These are phyloP conservation scores for Naso thynnoides DNA, from an alignment of 2,797 vertebrate species.

Conservation along the genomic window DNA sequence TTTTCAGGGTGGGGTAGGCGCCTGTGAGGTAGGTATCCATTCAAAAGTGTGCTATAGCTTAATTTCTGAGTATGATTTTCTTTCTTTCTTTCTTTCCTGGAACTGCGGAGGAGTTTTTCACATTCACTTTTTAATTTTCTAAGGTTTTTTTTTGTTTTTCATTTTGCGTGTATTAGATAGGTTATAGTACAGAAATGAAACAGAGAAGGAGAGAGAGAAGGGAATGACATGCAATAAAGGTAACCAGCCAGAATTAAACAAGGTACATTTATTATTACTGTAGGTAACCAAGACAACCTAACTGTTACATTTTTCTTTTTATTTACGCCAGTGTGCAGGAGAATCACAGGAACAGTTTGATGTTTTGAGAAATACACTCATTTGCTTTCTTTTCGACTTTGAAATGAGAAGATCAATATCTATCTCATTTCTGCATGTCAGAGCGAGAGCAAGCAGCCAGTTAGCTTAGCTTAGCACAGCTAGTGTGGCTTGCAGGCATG, in stretches of 20 bases:
- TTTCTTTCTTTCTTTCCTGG: no score
- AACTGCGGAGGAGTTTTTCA: no score
- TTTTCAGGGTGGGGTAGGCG: conserved; percentile 86
- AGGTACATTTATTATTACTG: background rate
- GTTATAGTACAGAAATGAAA: no score
- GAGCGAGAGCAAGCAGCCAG: background rate
- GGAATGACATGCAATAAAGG: background rate
- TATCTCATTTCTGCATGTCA: background rate
- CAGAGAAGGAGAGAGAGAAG: background rate
- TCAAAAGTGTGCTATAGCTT: background rate
- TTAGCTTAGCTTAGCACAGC: background rate
- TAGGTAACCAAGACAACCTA: background rate
- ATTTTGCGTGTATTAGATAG: background rate
- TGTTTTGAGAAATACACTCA: no score
- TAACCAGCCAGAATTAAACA: background rate
- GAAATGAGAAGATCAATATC: background rate
- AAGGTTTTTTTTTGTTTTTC: background rate
- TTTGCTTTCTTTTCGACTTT: no score
- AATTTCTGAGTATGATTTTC: background rate
- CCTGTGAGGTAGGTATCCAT: conserved; percentile 90
- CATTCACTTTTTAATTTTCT: background rate
- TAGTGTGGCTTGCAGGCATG: background rate
- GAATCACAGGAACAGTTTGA: background rate
- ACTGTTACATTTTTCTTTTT: conserved; percentile 9
- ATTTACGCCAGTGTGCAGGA: no score